phyloP scores from a whole-genome alignment of 23 tunicate genomes.

The Trididemnum clinides region DNA sequence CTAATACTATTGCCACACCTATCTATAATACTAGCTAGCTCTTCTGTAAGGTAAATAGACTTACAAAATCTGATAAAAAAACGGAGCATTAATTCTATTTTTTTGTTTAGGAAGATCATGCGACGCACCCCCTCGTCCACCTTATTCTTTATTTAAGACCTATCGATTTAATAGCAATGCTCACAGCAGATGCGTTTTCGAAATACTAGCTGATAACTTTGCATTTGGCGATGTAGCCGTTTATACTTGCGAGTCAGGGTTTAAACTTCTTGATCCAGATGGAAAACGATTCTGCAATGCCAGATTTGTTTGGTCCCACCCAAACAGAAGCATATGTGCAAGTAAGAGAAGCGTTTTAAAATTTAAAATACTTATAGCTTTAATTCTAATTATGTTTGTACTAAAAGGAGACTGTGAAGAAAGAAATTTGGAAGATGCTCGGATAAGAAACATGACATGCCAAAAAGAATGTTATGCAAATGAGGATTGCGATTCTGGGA shows the following conservation, averaged over 20 bases:
- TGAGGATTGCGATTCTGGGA: slow-evolving; percentile 40
- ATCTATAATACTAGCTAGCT: too few relatives aligned
- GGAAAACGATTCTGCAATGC: not conserved
- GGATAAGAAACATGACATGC: slow-evolving; percentile 14
- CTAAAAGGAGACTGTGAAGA: not conserved
- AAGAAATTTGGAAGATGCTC: not conserved
- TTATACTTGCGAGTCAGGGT: not conserved
- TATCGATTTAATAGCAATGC: too few relatives aligned
- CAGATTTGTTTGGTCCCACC: not conserved
- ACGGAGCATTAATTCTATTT: too few relatives aligned
- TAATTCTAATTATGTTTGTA: not conserved
- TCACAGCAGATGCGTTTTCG: too few relatives aligned
- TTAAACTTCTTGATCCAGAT: not conserved
- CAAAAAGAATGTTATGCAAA: slow-evolving; percentile 24
- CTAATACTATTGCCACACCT: too few relatives aligned
- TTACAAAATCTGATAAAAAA: too few relatives aligned
- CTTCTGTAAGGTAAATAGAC: too few relatives aligned
- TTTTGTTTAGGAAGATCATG: too few relatives aligned
- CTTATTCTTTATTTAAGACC: too few relatives aligned
- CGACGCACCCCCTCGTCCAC: too few relatives aligned
- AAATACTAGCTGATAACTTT: too few relatives aligned
- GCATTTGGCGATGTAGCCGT: slow-evolving; percentile 1
- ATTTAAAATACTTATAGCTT: too few relatives aligned
- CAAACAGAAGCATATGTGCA: not conserved
- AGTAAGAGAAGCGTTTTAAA: not conserved